These are phyloP conservation scores for Istiophorus platypterus DNA, from an alignment of 2,113 vertebrate genomes.

Conservation along the genomic window DNA sequence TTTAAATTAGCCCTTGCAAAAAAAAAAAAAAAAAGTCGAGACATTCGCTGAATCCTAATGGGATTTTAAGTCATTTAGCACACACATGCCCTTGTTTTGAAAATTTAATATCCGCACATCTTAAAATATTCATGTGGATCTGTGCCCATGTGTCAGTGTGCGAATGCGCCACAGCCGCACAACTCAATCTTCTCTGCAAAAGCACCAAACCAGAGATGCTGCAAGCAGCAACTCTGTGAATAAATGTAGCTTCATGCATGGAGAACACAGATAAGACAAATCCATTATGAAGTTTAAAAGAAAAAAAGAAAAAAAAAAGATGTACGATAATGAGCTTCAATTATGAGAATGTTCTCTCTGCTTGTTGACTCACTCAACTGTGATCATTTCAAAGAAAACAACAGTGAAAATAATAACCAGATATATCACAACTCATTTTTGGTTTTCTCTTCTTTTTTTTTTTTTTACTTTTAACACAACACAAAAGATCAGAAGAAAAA, in stretches of 20 bases:
- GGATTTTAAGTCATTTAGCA: neutral
- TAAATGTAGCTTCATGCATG: slow-evolving; percentile 1
- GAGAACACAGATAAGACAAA: slow-evolving; percentile 38
- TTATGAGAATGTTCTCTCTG: slow-evolving; percentile 24
- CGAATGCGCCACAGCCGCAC: neutral
- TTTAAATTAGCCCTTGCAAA: neutral
- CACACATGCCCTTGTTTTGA: neutral
- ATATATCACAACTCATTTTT: slow-evolving; percentile 20
- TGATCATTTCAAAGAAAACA: slow-evolving; percentile 42
- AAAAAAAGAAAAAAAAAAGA: neutral
- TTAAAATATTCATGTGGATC: neutral
- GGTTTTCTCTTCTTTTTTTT: no score
- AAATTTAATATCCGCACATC: neutral
- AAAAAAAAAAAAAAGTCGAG: no score
- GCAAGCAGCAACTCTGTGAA: neutral
- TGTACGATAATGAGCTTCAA: slow-evolving; percentile 43
- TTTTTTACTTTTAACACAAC: neutral
- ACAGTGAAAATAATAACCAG: slow-evolving; percentile 23
- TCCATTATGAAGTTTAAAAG: slow-evolving; percentile 21
- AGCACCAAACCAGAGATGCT: neutral
- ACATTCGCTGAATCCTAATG: neutral
- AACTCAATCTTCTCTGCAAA: neutral
- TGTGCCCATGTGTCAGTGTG: neutral
- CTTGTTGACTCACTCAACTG: slow-evolving; percentile 7
- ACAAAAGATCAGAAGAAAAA: slow-evolving; percentile 29